A percentile compares a stretch with the other conserved stretches of the same genome.
These are phyloP conservation scores for Clepsis dumicolana DNA, from an alignment of 2,888 invertebrate species.

Conservation along the genomic window DNA sequence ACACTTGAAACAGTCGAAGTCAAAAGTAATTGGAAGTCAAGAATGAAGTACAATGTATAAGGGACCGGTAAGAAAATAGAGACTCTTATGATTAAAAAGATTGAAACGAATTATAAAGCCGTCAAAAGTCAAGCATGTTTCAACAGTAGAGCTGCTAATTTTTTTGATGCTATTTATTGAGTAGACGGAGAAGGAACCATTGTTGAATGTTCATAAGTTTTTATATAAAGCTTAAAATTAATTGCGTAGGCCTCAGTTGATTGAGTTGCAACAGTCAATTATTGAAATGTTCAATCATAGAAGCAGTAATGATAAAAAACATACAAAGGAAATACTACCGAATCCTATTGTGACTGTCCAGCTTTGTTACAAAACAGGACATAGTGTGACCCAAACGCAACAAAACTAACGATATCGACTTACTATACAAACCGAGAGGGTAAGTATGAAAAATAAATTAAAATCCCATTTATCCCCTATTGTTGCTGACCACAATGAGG, in stretches of 20 bases:
- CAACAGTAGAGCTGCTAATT: neutral
- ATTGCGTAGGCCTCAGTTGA: slow-evolving; percentile 49
- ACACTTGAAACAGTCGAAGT: slow-evolving; percentile 72
- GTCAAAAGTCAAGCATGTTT: slow-evolving; percentile 5
- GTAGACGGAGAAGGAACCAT: neutral
- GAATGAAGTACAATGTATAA: slow-evolving; percentile 53
- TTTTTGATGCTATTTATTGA: neutral
- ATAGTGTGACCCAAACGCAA: slow-evolving; percentile 36
- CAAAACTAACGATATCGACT: slow-evolving; percentile 43
- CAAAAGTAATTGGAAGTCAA: slow-evolving; percentile 74
- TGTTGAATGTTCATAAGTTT: neutral
- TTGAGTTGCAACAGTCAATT: slow-evolving; percentile 26
- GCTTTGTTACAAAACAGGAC: slow-evolving; percentile 34
- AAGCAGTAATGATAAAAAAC: slow-evolving; percentile 13
- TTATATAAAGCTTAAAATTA: slow-evolving; percentile 54
- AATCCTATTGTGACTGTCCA: slow-evolving; percentile 27
- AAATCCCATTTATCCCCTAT: slow-evolving; percentile 66
- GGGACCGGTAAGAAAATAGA: slow-evolving; percentile 18
- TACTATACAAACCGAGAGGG: slow-evolving; percentile 45
- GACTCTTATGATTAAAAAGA: slow-evolving; percentile 6
- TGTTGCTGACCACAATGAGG: slow-evolving; percentile 75
- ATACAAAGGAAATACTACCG: slow-evolving; percentile 10
- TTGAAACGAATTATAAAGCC: neutral
- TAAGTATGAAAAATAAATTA: slow-evolving; percentile 65
- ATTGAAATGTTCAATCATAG: slow-evolving; percentile 17